Conservation (phyloP, 2,797 vertebrate genomes). For the Hydrolagus colliei region DNA sequence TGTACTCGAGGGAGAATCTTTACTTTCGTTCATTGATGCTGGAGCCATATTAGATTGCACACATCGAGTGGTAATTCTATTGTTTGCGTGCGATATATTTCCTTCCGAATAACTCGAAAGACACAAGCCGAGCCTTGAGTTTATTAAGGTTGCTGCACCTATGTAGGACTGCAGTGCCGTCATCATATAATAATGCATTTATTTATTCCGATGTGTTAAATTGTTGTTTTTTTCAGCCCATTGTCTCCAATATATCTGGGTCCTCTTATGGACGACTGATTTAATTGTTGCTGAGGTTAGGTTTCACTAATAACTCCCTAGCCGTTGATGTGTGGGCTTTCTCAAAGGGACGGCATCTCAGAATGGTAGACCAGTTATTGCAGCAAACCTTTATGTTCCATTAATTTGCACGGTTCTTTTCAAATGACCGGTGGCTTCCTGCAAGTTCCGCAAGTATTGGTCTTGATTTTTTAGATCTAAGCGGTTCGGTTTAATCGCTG, state of each 20-base stretch:
- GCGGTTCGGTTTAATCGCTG: background rate
- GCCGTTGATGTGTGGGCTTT: background rate
- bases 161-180: too few relatives aligned
- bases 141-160: background rate
- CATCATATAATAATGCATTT: too few relatives aligned
- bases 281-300: background rate
- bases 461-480: background rate
- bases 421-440: background rate
- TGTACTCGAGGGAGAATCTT: slow-evolving; percentile 8
- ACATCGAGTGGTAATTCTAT: too few relatives aligned
- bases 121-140: background rate
- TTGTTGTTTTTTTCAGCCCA: background rate
- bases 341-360: slow-evolving; percentile 5
- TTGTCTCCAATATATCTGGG: background rate
- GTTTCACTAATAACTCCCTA: background rate
- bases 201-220: background rate
- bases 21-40: background rate
- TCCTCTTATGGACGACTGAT: background rate
- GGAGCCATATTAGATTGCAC: background rate
- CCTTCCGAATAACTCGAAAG: background rate
- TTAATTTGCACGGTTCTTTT: background rate
- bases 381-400: background rate
- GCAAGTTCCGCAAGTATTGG: background rate
- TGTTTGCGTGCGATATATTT: background rate
- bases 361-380: background rate